Base-by-base conservation (phyloP, 2,113 vertebrate species). In the Perccottus glenii region DNA sequence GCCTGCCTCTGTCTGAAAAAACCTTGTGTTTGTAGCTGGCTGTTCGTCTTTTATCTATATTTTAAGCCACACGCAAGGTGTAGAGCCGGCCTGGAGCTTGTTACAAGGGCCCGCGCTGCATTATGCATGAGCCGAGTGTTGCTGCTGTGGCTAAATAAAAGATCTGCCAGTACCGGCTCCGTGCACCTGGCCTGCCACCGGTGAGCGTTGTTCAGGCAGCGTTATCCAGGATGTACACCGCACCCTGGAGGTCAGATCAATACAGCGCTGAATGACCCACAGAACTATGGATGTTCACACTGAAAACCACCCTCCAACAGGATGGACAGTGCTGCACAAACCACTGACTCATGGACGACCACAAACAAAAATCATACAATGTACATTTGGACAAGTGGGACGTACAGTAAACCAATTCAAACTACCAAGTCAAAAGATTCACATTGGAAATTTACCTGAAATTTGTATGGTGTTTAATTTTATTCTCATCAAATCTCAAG, bases 21-120 rank as follows among this genome's bases (percentile, higher is more conserved):
- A 87, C 75, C 61, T 78, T 68, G 64, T 92, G 93, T 96, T 95
- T 96, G 94, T 95, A 95, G 92, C 93, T 89, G 80, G 78, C 94
- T 94, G 94, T 95, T 94, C 93, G 92, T 94, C 95, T 96, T 96
- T 96, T 96, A 96, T 96, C 95, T 96, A 96, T 96, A 96, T 96
- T 96, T 96, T 94, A 96, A 96, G 94, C 94, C 94, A 93, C 94
- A 96, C 94, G 95, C 94, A 94, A 96, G 94, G 94, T 96, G 94
- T 94, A 94, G 93, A 95, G 93, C 92, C 90, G 91, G 93, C 93
- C 95, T 90, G 92, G 89, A 94, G 95, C 95, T 93, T 95, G 94
- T 96, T 96, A 94, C 93, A 93, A 93, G 93, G 92, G 87, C 89
- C 93, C 90, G 80, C 81, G 71, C 87, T 96, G 92, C 94, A 96